These are phyloP conservation scores for Phengaris arion DNA, from an alignment of 2,888 invertebrate species.

Conservation along the genomic window DNA sequence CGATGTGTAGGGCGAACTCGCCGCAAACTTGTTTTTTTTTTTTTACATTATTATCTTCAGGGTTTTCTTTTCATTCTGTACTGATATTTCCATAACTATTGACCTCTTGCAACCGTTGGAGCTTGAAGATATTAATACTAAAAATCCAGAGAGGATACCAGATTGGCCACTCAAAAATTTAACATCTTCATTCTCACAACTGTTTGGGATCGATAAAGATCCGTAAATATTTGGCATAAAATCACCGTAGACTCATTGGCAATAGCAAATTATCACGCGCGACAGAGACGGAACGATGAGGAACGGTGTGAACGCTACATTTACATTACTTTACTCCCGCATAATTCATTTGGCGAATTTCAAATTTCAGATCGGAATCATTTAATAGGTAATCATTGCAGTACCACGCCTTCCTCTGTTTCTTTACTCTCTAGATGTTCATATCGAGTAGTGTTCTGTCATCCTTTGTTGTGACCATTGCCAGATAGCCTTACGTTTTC, in stretches of 20 bases:
- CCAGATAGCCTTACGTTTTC: conserved; percentile 36
- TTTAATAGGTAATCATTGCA: conserved; percentile 77
- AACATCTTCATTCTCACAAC: conserved; percentile 25
- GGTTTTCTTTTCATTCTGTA: conserved; percentile 45
- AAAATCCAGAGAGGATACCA: not conserved
- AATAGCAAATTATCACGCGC: not conserved
- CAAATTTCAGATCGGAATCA: conserved; percentile 81
- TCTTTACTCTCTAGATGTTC: conserved; percentile 62
- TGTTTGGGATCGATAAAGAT: not conserved
- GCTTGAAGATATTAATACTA: conserved; percentile 29
- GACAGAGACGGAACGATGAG: conserved; percentile 19
- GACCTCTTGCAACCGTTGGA: conserved; percentile 35
- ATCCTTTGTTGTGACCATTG: conserved; percentile 46
- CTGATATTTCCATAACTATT: conserved; percentile 51
- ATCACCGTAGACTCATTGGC: conserved; percentile 27
- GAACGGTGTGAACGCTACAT: conserved; percentile 14
- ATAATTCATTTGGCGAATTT: conserved; percentile 67
- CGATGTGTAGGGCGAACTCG: conserved; percentile 37
- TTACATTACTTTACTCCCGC: conserved; percentile 9
- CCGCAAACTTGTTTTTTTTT: conserved; percentile 36
- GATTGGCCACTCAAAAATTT: not conserved
- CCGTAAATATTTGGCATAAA: conserved; percentile 10
- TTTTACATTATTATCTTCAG: conserved; percentile 43
- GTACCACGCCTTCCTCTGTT: conserved; percentile 53
- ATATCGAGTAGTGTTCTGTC: conserved; percentile 58